phyloP scores from a whole-genome alignment of 2,888 invertebrate genomes.

The Actias luna region DNA sequence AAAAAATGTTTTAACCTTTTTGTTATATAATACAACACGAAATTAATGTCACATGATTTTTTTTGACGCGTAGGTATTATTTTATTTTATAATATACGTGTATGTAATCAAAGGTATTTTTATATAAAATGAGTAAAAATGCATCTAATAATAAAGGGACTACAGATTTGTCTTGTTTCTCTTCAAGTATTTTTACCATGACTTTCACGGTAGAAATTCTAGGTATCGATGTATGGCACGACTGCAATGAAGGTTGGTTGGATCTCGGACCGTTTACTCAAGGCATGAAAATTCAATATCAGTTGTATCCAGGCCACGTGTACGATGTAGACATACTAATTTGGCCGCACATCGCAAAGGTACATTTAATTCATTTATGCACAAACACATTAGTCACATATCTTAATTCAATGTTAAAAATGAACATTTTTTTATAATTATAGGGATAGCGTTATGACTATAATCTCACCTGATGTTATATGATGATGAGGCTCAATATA shows the following conservation, averaged over 20 bases:
- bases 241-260: conserved; percentile 57
- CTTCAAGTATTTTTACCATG: conserved; percentile 53
- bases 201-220: conserved; percentile 66
- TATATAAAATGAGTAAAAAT: conserved; percentile 31
- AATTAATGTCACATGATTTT: background rate
- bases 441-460: too few species aligned
- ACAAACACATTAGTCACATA: background rate
- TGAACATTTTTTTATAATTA: too few species aligned
- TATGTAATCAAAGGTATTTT: too few species aligned
- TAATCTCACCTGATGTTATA: too few species aligned
- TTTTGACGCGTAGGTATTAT: background rate
- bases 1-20: too few species aligned
- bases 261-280: conserved; percentile 52
- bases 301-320: conserved; percentile 54
- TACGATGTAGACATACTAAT: conserved; percentile 62
- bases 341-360: conserved; percentile 70
- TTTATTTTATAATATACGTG: too few species aligned
- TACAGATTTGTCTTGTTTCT: conserved; percentile 25
- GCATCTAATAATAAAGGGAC: conserved; percentile 20
- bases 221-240: conserved; percentile 60
- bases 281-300: conserved; percentile 60
- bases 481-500: too few species aligned
- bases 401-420: conserved; percentile 4
- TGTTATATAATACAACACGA: too few species aligned
- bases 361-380: conserved; percentile 25